phyloP scores from a whole-genome alignment of 2,113 vertebrate species.

The Actinemys pallida region DNA sequence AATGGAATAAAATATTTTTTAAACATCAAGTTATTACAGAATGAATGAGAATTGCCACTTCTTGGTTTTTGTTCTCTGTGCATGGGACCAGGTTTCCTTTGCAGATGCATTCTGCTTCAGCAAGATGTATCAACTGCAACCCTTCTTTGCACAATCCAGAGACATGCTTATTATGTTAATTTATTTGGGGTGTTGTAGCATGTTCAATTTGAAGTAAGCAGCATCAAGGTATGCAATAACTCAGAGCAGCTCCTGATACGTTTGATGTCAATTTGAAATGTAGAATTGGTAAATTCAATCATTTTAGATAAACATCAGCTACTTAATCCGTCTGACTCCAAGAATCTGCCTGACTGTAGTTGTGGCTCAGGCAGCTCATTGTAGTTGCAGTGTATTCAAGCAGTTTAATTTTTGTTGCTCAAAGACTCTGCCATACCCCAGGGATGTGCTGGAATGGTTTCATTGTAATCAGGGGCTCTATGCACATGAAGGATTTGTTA shows the following conservation, averaged over 20 bases:
- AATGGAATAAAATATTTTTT: slow-evolving; percentile 21
- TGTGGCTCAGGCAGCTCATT: slow-evolving; percentile 26
- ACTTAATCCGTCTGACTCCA: slow-evolving; percentile 16
- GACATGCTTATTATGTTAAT: not conserved
- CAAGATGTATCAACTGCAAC: not conserved
- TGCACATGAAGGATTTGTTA: slow-evolving; percentile 53
- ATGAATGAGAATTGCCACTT: not conserved
- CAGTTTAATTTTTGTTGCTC: slow-evolving; percentile 55
- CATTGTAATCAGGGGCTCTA: slow-evolving; percentile 41
- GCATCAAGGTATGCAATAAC: not conserved
- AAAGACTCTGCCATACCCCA: slow-evolving; percentile 21
- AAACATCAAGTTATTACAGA: not conserved
- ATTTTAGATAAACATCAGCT: slow-evolving; percentile 57
- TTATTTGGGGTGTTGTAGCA: not conserved
- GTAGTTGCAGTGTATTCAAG: slow-evolving; percentile 4
- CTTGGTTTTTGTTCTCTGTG: not conserved
- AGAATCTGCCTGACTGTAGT: slow-evolving; percentile 1
- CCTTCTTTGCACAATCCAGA: not conserved
- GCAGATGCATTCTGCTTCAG: not conserved
- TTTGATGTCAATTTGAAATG: slow-evolving; percentile 46
- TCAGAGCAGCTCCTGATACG: not conserved
- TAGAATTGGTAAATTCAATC: slow-evolving; percentile 27
- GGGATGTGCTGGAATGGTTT: slow-evolving; percentile 37
- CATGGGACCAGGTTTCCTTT: not conserved
- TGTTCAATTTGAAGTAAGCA: not conserved